phyloP scores from a whole-genome alignment of 2,113 vertebrate species.

The Saiga tatarica region DNA sequence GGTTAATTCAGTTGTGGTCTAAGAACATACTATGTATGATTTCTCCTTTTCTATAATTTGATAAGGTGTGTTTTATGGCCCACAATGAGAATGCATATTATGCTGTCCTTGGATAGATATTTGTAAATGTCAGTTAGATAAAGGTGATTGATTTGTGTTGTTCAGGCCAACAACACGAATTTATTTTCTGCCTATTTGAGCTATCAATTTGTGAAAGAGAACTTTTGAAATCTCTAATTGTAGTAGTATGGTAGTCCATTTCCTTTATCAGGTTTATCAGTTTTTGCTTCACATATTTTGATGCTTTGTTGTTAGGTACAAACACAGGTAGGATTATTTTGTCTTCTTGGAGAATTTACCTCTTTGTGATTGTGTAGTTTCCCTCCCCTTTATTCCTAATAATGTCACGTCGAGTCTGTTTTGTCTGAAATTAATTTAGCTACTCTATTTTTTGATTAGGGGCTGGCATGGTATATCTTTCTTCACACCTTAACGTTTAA shows the following conservation, averaged over 20 bases:
- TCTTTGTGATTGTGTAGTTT: background rate
- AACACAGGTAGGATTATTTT: background rate
- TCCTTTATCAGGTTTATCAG: background rate
- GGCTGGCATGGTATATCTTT: background rate
- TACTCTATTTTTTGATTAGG: background rate
- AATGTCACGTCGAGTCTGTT: background rate
- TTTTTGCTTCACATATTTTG: background rate
- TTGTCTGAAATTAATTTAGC: background rate
- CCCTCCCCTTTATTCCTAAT: background rate
- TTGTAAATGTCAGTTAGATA: background rate
- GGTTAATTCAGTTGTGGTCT: background rate
- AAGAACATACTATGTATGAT: background rate
- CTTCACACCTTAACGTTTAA: background rate
- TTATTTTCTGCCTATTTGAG: background rate
- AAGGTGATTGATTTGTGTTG: background rate
- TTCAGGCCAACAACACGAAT: background rate
- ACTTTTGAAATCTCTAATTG: background rate
- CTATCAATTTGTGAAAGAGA: background rate
- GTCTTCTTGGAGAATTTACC: background rate
- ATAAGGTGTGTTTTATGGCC: background rate
- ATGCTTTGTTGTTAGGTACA: background rate
- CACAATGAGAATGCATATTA: background rate
- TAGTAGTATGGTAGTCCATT: background rate
- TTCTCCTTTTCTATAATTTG: background rate
- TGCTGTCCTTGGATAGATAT: background rate